Percentiles rank a stretch among this genome's conserved stretches.
These are phyloP conservation scores for Tholera decimalis DNA, from an alignment of 2,888 invertebrate genomes.

Conservation along the genomic window DNA sequence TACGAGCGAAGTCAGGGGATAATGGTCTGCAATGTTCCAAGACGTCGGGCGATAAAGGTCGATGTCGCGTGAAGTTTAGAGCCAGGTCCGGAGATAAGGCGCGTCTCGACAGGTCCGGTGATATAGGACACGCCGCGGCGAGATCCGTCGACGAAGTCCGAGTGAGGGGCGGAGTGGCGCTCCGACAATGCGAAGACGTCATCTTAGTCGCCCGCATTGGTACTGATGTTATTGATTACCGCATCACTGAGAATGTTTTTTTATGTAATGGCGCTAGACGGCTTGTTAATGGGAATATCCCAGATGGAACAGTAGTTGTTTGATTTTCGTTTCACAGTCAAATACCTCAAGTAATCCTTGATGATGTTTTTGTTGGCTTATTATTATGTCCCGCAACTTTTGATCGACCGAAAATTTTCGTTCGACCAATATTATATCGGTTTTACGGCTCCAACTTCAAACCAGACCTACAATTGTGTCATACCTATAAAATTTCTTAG, in stretches of 20 bases:
- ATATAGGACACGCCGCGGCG: constrained; percentile 73
- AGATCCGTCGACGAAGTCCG: constrained; percentile 87
- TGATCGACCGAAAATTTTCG: neutral
- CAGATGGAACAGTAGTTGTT: constrained; percentile 2
- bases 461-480: constrained; percentile 17
- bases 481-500: constrained; percentile 8
- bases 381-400: constrained; percentile 12
- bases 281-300: constrained; percentile 16
- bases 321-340: constrained; percentile 20
- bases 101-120: constrained; percentile 84
- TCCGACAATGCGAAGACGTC: constrained; percentile 89
- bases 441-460: neutral
- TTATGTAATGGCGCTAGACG: neutral
- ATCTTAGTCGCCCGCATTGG: constrained; percentile 89
- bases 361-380: constrained; percentile 1
- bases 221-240: constrained; percentile 55
- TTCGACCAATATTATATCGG: neutral
- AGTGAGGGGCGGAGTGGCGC: constrained; percentile 89
- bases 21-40: constrained; percentile 80
- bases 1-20: constrained; percentile 86
- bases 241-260: constrained; percentile 42
- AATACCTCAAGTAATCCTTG: constrained; percentile 21
- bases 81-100: constrained; percentile 85
- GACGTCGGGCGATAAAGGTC: constrained; percentile 85
- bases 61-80: constrained; percentile 78